Conservation (phyloP, 2,113 vertebrate species). For the Cyprinodon variegatus region DNA sequence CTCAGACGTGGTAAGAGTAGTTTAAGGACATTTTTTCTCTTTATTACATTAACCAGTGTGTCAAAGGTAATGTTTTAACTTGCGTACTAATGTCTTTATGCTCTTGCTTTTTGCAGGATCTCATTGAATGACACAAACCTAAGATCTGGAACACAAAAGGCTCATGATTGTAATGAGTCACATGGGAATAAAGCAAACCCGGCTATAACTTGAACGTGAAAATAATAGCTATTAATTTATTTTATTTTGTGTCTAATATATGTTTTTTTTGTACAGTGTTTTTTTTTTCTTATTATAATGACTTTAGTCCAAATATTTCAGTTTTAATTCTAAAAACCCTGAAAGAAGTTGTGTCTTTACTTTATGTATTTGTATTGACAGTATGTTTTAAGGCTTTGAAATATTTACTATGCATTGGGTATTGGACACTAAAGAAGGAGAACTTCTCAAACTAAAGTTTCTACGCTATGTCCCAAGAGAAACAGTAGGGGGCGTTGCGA, state of each 20-base stretch:
- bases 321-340: constrained; percentile 13
- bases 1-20: constrained; percentile 74
- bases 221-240: constrained; percentile 56
- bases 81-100: constrained; percentile 12
- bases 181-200: constrained; percentile 13
- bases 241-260: constrained; percentile 20
- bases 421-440: not conserved
- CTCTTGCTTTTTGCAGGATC: constrained; percentile 65
- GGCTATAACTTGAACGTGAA: not conserved
- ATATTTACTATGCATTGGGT: not conserved
- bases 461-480: not conserved
- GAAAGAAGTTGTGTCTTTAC: not conserved
- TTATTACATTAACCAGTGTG: not conserved
- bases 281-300: constrained; percentile 22
- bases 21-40: not conserved
- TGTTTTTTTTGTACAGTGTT: constrained; percentile 45
- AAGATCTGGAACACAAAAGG: not conserved
- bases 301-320: constrained; percentile 28
- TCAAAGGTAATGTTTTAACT: not conserved
- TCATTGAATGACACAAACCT: constrained; percentile 66
- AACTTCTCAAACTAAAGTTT: not conserved
- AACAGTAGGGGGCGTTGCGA: not conserved
- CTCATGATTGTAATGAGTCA: not conserved
- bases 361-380: not conserved
- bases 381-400: not conserved